Base-by-base conservation (phyloP, 1,140 invertebrate genomes). In the Aphis gossypii region DNA sequence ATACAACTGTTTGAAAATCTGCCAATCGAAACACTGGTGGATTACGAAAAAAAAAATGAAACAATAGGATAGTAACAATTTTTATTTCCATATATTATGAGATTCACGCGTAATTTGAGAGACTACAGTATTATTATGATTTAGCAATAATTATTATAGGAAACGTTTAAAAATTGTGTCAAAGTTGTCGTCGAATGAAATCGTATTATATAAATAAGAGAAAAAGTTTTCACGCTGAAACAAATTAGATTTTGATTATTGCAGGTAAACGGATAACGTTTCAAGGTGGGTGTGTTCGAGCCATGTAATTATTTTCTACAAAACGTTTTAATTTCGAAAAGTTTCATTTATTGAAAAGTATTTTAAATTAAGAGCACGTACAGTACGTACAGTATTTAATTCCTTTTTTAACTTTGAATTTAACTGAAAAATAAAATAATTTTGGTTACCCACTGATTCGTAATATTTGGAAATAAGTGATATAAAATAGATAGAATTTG, bases 1-100 rank as follows among this genome's bases (percentile, higher is more conserved):
- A 82, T 20, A 30, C 44, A 18, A 51, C 60, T 20, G 44, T 92
- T 92, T 92, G 90, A 83, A 92, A 82, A 51, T 21, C 44, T 92
- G 90, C 90, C 90, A 92, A 92, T 92, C 44, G 90, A 48, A 92
- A 92, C 44, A 48, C 90, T 92, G 44, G 9, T 18, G 68, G 21
- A 83, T 48, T 82, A 18, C 46, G 41, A 14, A 48, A 46, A 60
- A 60, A 92, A 35, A n/a, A 82, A 90, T 44, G n/a, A 38, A 68
- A n/a, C 14, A 68, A 68, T 60, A 11, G 2, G 44, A 68, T 68
- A 44, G 38, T 30, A 30, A 76, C 82, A 35, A 54, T 46, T 76
- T 46, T 76, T 46, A 6, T 68, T 90, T 89, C 9, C 38, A 60
- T 25, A 41, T 23, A 20, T 18, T 51, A 20, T 14, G 48, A 11